A percentile compares a stretch with the other conserved stretches of the same genome.
Conservation (phyloP, 2,888 invertebrate genomes). For the Dorcus parallelipipedus region DNA sequence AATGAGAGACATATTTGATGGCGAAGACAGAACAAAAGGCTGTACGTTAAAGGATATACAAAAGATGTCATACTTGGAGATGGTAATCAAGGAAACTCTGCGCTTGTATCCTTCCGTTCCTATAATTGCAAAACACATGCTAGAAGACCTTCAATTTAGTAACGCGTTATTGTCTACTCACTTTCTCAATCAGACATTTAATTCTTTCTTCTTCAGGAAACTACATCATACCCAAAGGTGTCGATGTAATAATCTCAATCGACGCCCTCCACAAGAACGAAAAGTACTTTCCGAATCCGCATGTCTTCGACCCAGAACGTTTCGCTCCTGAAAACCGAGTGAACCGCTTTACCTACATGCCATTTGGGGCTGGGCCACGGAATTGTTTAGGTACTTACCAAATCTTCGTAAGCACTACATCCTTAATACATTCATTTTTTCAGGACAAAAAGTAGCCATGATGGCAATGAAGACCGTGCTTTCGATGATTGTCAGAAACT, state of each 20-base stretch:
- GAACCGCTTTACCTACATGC: conserved; percentile 53
- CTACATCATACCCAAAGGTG: conserved; percentile 9
- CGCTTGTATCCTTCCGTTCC: conserved; percentile 39
- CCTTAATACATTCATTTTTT: not conserved
- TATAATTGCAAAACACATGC: conserved; percentile 26
- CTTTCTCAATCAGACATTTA: too few species aligned
- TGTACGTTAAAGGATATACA: conserved; percentile 34
- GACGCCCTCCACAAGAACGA: conserved; percentile 51
- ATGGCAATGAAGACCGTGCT: conserved; percentile 55
- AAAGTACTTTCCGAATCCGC: conserved; percentile 53
- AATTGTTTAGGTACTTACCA: conserved; percentile 55
- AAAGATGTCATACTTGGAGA: conserved; percentile 40
- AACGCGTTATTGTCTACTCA: too few species aligned
- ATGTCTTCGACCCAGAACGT: conserved; percentile 53
- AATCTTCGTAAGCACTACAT: not conserved
- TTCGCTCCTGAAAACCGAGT: conserved; percentile 38
- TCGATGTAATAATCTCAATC: conserved; percentile 46
- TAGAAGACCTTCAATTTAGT: conserved; percentile 22
- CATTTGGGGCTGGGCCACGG: conserved; percentile 61
- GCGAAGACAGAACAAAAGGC: conserved; percentile 22
- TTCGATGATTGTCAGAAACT: conserved; percentile 53
- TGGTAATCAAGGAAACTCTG: conserved; percentile 38
- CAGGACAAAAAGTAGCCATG: conserved; percentile 52
- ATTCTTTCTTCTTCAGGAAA: too few species aligned
- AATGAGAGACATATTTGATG: conserved; percentile 37